Evolutionary conservation across 2,113 vertebrate species (phyloP).

Genomic region (Hemichromis elongatus): DNA sequence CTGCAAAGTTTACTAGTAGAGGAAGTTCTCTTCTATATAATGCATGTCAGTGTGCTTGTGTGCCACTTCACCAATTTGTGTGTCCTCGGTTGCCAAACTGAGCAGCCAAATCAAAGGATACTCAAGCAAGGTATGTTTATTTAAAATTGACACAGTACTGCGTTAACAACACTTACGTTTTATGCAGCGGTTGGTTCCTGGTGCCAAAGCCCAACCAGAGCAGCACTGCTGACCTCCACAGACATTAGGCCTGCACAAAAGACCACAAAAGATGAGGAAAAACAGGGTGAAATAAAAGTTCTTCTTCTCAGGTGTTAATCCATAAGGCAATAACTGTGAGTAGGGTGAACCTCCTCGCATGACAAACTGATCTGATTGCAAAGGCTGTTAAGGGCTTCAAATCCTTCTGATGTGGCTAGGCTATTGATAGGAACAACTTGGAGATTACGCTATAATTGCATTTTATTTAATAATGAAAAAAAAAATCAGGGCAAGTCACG

Average conservation of each 20-base stretch:
- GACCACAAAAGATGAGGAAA: not conserved
- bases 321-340: not conserved
- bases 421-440: constrained; percentile 40
- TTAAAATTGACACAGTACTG: not conserved
- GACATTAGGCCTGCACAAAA: constrained; percentile 83
- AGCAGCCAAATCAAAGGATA: not conserved
- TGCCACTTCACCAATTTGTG: not conserved
- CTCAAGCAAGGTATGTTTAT: not conserved
- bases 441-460: constrained; percentile 53
- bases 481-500: constrained; percentile 45
- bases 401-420: constrained; percentile 34
- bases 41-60: not conserved
- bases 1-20: not conserved
- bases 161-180: constrained; percentile 83
- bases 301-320: not conserved
- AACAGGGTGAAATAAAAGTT: not conserved
- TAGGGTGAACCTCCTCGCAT: constrained; percentile 1
- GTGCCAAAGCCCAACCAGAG: constrained; percentile 88
- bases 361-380: constrained; percentile 29
- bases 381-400: constrained; percentile 14
- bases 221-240: constrained; percentile 93
- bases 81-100: not conserved
- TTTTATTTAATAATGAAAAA: constrained; percentile 41
- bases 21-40: not conserved
- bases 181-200: constrained; percentile 88